These are phyloP conservation scores for Caenorhabditis inopinata DNA, from an alignment of 1,140 invertebrate species.

Conservation along the genomic window DNA sequence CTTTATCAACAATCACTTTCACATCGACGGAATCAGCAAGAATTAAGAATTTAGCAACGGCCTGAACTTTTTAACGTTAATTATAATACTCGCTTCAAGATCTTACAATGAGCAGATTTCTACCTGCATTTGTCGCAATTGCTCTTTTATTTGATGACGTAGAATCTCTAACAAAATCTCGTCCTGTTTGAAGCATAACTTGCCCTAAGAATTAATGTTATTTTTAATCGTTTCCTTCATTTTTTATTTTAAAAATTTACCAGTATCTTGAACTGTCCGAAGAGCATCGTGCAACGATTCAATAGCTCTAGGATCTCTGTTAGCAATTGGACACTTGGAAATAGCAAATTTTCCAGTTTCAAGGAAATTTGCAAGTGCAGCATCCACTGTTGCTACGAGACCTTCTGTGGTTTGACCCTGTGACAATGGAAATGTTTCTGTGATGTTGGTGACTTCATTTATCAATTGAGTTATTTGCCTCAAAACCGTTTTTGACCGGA, in stretches of 20 bases:
- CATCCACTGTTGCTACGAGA: not conserved
- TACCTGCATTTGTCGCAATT: constrained; percentile 2
- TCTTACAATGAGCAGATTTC: constrained; percentile 21
- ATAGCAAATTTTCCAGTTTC: not conserved
- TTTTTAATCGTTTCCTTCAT: too few relatives aligned
- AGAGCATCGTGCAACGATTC: not conserved
- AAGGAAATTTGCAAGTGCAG: constrained; percentile 9
- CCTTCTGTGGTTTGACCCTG: constrained; percentile 28
- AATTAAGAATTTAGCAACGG: constrained; percentile 38
- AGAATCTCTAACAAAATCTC: constrained; percentile 30
- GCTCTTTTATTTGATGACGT: not conserved
- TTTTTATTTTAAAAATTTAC: not conserved
- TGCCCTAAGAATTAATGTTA: not conserved
- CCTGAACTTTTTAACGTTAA: not conserved
- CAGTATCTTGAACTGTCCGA: constrained; percentile 1
- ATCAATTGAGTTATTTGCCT: not conserved
- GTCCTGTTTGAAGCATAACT: not conserved
- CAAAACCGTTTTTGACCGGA: not conserved
- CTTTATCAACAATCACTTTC: not conserved
- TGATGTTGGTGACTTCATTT: constrained; percentile 20
- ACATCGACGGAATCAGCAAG: constrained; percentile 40
- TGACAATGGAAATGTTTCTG: constrained; percentile 10
- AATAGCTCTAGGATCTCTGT: not conserved
- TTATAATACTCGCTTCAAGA: not conserved
- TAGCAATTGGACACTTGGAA: constrained; percentile 3